Evolutionary conservation across 1,140 invertebrate genomes (phyloP).

Genomic region (Lanistes nyassanus): DNA sequence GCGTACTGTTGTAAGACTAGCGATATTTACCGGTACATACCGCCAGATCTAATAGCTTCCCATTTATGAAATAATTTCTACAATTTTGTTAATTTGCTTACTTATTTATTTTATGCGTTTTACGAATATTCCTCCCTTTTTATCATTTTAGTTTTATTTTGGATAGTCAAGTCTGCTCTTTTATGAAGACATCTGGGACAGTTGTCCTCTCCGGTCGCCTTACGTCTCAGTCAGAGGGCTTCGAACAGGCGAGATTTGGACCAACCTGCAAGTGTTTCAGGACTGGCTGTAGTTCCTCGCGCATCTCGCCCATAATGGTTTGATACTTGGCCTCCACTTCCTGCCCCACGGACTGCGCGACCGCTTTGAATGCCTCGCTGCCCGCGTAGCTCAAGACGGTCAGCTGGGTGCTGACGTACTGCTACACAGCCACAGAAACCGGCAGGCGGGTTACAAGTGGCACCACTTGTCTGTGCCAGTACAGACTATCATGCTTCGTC

Average conservation of each 20-base stretch:
- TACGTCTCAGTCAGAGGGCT: too few species aligned
- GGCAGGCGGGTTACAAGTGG: neutral
- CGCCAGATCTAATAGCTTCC: too few species aligned
- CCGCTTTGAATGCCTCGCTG: slow-evolving; percentile 15
- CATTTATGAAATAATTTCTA: too few species aligned
- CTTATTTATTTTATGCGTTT: too few species aligned
- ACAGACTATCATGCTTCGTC: too few species aligned
- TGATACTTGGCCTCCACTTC: slow-evolving; percentile 45
- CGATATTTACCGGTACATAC: too few species aligned
- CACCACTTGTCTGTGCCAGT: neutral
- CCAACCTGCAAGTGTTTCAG: slow-evolving; percentile 9
- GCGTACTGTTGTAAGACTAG: too few species aligned
- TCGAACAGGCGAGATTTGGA: neutral
- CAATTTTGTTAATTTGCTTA: too few species aligned
- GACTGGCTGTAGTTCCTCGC: slow-evolving; percentile 42
- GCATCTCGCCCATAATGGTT: slow-evolving; percentile 40
- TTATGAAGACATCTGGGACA: too few species aligned
- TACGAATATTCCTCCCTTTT: too few species aligned
- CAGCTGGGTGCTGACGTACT: slow-evolving; percentile 27
- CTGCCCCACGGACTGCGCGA: slow-evolving; percentile 16
- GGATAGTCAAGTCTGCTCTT: too few species aligned
- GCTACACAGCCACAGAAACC: slow-evolving; percentile 10
- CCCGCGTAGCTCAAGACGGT: slow-evolving; percentile 27
- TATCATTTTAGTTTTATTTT: too few species aligned
- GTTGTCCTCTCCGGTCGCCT: neutral